A percentile compares a stretch with the other conserved stretches of the same genome.
Evolutionary conservation across 1,140 invertebrate species (phyloP).

Genomic region (Asbolus verrucosus): DNA sequence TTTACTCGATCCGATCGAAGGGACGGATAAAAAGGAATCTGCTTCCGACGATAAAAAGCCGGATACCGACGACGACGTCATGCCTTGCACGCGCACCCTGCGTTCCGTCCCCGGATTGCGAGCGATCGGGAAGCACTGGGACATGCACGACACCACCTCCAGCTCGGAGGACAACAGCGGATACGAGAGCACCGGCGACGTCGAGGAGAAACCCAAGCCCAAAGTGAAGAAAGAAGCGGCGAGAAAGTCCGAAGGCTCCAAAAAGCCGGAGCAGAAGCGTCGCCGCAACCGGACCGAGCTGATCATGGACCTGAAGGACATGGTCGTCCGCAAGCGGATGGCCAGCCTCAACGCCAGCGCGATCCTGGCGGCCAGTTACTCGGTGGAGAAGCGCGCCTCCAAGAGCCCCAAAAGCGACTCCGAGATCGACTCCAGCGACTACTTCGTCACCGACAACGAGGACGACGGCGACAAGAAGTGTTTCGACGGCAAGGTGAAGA

Average conservation of each 20-base stretch:
- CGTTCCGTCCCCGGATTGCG: constrained; percentile 79
- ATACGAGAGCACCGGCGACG: constrained; percentile 49
- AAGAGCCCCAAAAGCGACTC: constrained; percentile 70
- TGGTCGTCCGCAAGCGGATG: constrained; percentile 91
- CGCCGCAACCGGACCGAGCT: constrained; percentile 71
- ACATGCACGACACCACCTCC: constrained; percentile 75
- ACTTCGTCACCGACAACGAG: constrained; percentile 52
- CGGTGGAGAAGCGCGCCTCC: constrained; percentile 76
- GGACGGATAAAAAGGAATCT: constrained; percentile 36
- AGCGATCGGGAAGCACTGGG: constrained; percentile 85
- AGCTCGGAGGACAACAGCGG: constrained; percentile 68
- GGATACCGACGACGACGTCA: constrained; percentile 47
- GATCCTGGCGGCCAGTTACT: constrained; percentile 90
- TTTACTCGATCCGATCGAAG: constrained; percentile 70
- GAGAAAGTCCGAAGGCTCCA: constrained; percentile 46
- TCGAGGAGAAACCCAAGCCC: constrained; percentile 42
- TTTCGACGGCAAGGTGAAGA: constrained; percentile 67
- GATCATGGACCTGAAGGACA: constrained; percentile 87
- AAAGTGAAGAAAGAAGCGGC: constrained; percentile 48
- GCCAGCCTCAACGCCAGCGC: constrained; percentile 93
- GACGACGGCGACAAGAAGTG: constrained; percentile 65
- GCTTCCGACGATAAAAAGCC: constrained; percentile 55
- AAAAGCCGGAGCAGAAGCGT: constrained; percentile 56
- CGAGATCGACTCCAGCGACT: constrained; percentile 66
- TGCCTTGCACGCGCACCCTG: constrained; percentile 70